phyloP scores from a whole-genome alignment of 2,113 vertebrate species.

The Aldabrachelys gigantea region DNA sequence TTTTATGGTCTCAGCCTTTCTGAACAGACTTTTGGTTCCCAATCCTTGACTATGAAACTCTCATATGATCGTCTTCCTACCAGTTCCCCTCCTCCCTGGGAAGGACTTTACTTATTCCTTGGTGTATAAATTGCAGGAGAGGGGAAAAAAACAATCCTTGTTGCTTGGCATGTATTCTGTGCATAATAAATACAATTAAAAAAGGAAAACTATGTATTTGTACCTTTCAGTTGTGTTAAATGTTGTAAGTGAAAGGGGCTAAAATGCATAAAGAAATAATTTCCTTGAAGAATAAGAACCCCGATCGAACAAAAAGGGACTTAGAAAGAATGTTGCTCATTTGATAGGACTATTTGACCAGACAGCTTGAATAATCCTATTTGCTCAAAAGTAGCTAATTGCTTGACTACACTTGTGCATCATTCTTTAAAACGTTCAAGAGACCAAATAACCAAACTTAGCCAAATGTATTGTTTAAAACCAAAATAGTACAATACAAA shows the following conservation, averaged over 20 bases:
- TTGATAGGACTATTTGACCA: not conserved
- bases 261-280: not conserved
- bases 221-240: not conserved
- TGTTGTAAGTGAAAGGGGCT: not conserved
- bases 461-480: not conserved
- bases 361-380: not conserved
- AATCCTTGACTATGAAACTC: not conserved
- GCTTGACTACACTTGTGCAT: not conserved
- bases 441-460: not conserved
- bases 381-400: not conserved
- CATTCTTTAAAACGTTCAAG: not conserved
- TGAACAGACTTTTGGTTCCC: not conserved
- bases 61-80: constrained; percentile 2
- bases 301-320: not conserved
- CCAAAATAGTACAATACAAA: not conserved
- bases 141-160: not conserved
- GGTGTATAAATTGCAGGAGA: not conserved
- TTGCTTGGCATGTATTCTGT: not conserved
- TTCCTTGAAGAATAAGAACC: not conserved
- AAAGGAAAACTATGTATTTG: not conserved
- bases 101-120: not conserved
- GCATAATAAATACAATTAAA: constrained; percentile 21
- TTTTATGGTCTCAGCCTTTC: not conserved
- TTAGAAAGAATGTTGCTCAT: not conserved
- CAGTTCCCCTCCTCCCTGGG: not conserved